phyloP scores from a whole-genome alignment of 2,113 vertebrate genomes.

The Xenopus borealis region DNA sequence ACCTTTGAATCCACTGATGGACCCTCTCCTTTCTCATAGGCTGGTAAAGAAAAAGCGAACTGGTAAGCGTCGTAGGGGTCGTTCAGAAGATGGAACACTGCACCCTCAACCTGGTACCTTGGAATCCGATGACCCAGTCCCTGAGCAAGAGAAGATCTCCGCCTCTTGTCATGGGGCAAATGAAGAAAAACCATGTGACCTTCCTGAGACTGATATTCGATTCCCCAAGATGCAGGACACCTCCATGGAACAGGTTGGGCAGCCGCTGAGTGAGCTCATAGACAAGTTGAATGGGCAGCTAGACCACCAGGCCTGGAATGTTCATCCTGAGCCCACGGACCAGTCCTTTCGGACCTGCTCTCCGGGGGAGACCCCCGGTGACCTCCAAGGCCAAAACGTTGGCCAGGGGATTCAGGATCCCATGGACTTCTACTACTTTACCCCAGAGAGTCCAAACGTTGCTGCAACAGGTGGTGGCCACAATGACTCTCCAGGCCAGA shows the following conservation, averaged over 20 bases:
- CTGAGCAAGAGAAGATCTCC: not conserved
- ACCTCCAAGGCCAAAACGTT: conserved; percentile 60
- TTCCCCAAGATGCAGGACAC: conserved; percentile 89
- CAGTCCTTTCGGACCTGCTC: conserved; percentile 87
- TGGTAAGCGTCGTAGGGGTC: conserved; percentile 76
- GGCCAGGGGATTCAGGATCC: conserved; percentile 70
- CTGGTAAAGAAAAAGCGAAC: conserved; percentile 83
- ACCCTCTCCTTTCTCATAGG: conserved; percentile 56
- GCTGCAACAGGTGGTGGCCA: conserved; percentile 82
- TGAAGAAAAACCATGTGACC: conserved; percentile 4
- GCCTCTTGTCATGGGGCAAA: not conserved
- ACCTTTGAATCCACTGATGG: not conserved
- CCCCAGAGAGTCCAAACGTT: conserved; percentile 86
- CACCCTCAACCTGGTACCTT: accelerated
- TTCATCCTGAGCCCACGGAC: conserved; percentile 48
- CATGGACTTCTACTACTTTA: conserved; percentile 87
- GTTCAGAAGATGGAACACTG: conserved; percentile 53
- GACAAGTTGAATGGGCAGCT: conserved; percentile 77
- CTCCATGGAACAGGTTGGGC: conserved; percentile 85
- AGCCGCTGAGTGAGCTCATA: conserved; percentile 83
- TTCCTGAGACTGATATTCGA: conserved; percentile 29
- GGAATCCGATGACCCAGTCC: conserved; percentile 34
- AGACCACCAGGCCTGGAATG: conserved; percentile 66
- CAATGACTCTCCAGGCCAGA: conserved; percentile 90
- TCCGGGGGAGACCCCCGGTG: conserved; percentile 75